Percentiles rank a stretch among this genome's conserved stretches.
Conservation (phyloP, 2,888 invertebrate species). For the Amiota mariae region DNA sequence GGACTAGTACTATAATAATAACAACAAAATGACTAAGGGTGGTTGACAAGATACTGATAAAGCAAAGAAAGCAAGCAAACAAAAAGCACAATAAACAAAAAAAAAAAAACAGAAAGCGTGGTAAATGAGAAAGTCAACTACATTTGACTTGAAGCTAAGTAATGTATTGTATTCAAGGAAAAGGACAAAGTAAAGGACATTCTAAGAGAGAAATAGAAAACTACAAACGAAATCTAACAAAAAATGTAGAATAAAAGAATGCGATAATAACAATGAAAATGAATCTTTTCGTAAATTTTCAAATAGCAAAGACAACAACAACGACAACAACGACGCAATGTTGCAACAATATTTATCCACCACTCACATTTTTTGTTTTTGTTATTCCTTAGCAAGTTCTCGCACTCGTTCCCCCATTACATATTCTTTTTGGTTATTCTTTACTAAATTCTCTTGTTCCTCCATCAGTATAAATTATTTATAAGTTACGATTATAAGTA, state of each 20-base stretch:
- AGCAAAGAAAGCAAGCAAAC: not conserved
- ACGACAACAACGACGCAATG: not conserved
- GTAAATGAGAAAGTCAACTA: conserved; percentile 49
- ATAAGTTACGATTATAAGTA: conserved; percentile 33
- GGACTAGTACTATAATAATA: too few relatives aligned
- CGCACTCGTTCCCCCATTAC: too few relatives aligned
- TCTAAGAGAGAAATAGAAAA: too few relatives aligned
- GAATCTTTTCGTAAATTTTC: not conserved
- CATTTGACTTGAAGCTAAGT: conserved; percentile 42
- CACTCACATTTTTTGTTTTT: not conserved
- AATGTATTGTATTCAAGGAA: conserved; percentile 30
- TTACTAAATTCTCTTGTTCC: too few relatives aligned
- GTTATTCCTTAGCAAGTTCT: not conserved
- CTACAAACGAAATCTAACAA: too few relatives aligned
- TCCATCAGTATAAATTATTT: conserved; percentile 41
- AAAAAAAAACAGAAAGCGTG: conserved; percentile 26
- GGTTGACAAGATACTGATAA: not conserved
- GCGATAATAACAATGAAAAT: conserved; percentile 22
- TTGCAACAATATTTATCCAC: not conserved
- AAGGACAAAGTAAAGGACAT: conserved; percentile 32
- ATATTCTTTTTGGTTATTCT: conserved; percentile 26
- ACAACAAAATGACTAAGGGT: not conserved
- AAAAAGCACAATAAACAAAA: not conserved
- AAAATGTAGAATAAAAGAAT: not conserved
- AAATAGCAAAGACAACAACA: conserved; percentile 1